Conservation (phyloP, 2,888 invertebrate species). For the Dasysyrphus tricinctus region DNA sequence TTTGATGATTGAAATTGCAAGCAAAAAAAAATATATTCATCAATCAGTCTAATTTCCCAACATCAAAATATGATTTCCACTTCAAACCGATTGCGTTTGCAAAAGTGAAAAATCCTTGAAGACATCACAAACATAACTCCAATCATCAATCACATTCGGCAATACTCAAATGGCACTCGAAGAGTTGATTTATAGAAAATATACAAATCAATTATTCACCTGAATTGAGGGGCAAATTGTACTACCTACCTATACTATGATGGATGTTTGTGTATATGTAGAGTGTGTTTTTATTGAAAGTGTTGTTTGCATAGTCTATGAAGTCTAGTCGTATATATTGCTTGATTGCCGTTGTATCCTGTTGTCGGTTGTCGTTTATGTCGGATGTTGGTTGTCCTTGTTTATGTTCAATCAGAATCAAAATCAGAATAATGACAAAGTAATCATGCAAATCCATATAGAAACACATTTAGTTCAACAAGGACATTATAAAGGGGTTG, state of each 20-base stretch:
- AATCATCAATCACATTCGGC: constrained; percentile 49
- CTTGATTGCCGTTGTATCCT: constrained; percentile 56
- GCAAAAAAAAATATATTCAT: constrained; percentile 19
- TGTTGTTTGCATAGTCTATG: background rate
- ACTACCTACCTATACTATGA: background rate
- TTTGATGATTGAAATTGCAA: constrained; percentile 5
- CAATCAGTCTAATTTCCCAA: constrained; percentile 65
- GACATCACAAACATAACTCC: constrained; percentile 33
- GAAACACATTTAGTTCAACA: constrained; percentile 23
- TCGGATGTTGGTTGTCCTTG: constrained; percentile 46
- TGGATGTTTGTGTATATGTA: background rate
- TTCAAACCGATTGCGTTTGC: constrained; percentile 17
- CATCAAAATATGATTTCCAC: constrained; percentile 71
- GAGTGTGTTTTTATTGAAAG: background rate
- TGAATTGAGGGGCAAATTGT: constrained; percentile 45
- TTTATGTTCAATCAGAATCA: constrained; percentile 71
- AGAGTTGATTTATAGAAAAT: constrained; percentile 64
- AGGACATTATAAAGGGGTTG: background rate
- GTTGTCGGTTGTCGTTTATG: constrained; percentile 41
- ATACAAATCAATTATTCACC: constrained; percentile 70
- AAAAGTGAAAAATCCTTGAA: constrained; percentile 30
- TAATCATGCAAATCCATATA: constrained; percentile 73
- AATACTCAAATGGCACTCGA: constrained; percentile 29
- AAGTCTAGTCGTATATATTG: constrained; percentile 36
- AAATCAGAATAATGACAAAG: constrained; percentile 70